Evolutionary conservation across 2,113 vertebrate species (phyloP), one percentile per base, ranked within the genome.

Genomic region (Melanocharis versteri): DNA sequence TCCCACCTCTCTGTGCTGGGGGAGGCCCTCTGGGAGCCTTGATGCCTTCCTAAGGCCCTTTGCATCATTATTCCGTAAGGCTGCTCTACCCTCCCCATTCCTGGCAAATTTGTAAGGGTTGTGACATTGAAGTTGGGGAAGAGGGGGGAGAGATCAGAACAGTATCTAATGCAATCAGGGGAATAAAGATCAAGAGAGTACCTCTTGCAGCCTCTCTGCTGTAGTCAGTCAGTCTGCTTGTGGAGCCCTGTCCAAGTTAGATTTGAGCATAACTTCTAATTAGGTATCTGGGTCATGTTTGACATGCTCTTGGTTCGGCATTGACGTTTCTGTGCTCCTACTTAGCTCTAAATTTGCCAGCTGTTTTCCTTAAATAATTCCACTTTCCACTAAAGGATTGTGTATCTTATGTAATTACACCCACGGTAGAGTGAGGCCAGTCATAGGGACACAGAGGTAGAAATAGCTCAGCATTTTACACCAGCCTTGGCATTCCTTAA

Each of bases 281-380:
- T 92, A 89, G 90, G 64, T 95, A 94, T 95, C 76, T 95, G 83
- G 92, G 94, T 96, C 93, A 89, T 57, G 88, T 90, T 88, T 89
- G 92, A 83, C 87, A 96, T 10, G 5, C 57, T 91, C 61, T 69
- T 5, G 7, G 76, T 93, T 95, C 11, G 13, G 66, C 56, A 73
- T 21, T 97, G 95, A 93, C 23, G 37, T 94, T 94, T 90, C 85
- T 90, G 24, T 75, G 83, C 79, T 90, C 93, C 92, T 94, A 87
- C 83, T 95, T 94, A 71, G 93, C 66, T 95, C 92, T 95, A 89
- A 94, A 93, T 94, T 94, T 92, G 94, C 94, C 94, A 96, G 88
- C 85, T 96, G 96, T 96, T 96, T 96, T 92, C 79, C 40, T 94
- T 86, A 97, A 96, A 94, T 95, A 96, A 93, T 90, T 92, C 51